Percentiles rank a stretch among this genome's conserved stretches.
Evolutionary conservation across 2,888 invertebrate species (phyloP).

Genomic region (Tetragonisca angustula): DNA sequence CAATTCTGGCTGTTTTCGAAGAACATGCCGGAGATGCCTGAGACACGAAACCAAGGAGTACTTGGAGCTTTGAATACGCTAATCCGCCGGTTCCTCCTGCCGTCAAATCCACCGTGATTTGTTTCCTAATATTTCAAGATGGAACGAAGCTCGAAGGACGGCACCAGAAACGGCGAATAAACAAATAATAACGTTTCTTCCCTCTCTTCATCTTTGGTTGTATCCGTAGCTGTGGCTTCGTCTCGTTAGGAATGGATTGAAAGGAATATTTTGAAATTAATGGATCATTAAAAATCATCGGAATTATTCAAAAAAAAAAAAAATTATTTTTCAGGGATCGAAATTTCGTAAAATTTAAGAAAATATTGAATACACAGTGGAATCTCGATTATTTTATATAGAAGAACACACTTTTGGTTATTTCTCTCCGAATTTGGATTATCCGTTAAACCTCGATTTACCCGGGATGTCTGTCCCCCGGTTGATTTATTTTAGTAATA

Average conservation of each 20-base stretch:
- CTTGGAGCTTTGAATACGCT: constrained; percentile 32
- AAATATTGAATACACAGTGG: neutral
- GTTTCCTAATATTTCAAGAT: constrained; percentile 68
- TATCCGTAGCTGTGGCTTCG: neutral
- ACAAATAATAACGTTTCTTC: constrained; percentile 53
- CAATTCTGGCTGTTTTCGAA: constrained; percentile 50
- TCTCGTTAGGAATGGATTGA: neutral
- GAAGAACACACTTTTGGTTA: too few relatives aligned
- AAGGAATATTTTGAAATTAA: neutral
- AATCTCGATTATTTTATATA: too few relatives aligned
- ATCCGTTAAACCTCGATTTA: too few relatives aligned
- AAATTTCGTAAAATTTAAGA: neutral
- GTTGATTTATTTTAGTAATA: neutral
- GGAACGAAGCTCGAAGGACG: constrained; percentile 38
- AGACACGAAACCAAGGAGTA: neutral
- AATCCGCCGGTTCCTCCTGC: constrained; percentile 54
- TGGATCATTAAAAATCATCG: neutral
- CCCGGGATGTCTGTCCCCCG: too few relatives aligned
- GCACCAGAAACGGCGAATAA: constrained; percentile 44
- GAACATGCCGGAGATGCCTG: constrained; percentile 46
- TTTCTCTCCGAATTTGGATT: too few relatives aligned
- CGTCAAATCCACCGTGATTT: constrained; percentile 60
- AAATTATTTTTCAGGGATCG: neutral
- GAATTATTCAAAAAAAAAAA: too few relatives aligned
- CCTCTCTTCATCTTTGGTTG: constrained; percentile 31